Conservation (phyloP, 2,888 invertebrate genomes). For the Papilio gigon region DNA sequence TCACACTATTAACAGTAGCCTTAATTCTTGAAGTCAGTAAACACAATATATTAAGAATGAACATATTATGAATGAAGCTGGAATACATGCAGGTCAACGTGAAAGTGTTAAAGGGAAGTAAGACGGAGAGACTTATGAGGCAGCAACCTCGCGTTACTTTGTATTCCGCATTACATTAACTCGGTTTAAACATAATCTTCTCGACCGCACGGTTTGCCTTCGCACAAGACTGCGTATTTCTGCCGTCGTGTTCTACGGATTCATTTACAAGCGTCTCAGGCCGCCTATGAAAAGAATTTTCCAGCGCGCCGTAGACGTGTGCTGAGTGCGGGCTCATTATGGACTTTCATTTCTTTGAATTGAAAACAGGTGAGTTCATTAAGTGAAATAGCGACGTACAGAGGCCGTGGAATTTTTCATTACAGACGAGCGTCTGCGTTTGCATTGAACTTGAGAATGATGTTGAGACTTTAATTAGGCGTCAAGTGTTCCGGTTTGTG, state of each 20-base stretch:
- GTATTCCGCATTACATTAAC: conserved; percentile 4
- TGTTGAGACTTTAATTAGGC: conserved; percentile 53
- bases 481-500: conserved; percentile 40
- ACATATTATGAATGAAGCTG: too few species aligned
- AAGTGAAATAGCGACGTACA: conserved; percentile 54
- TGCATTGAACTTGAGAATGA: conserved; percentile 57
- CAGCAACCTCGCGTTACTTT: background rate
- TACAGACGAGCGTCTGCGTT: conserved; percentile 51
- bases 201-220: conserved; percentile 1
- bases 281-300: conserved; percentile 61
- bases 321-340: conserved; percentile 70
- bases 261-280: conserved; percentile 57
- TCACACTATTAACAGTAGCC: too few species aligned
- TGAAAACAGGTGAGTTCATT: conserved; percentile 66
- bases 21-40: background rate
- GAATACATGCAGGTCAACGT: too few species aligned
- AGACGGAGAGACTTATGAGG: background rate
- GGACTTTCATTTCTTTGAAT: conserved; percentile 62
- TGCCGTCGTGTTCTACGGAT: conserved; percentile 46
- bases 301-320: conserved; percentile 62
- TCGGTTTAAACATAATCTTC: conserved; percentile 16
- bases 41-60: too few species aligned
- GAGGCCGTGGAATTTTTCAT: conserved; percentile 77
- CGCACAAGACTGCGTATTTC: background rate
- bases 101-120: too few species aligned